Evolutionary conservation across 2,113 vertebrate species (phyloP), one percentile per base, ranked within the genome.

Genomic region (Vimba vimba): DNA sequence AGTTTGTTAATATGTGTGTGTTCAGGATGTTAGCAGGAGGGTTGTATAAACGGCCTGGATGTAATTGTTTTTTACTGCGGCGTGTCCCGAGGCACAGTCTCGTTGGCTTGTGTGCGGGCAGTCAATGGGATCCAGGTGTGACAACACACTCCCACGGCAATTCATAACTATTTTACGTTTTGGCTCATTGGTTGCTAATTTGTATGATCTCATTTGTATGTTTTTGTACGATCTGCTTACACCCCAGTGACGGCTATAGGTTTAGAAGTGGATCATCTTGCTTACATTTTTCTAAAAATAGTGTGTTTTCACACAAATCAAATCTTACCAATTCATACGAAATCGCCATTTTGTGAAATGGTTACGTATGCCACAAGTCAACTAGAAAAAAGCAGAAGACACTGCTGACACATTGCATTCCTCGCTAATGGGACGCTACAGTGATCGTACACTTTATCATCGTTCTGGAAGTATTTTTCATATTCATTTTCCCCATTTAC

Each of bases 31-130:
- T 74, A 80, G 30, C 62, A 11, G 85, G 80, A 62, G 83, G 84
- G 69, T 71, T 57, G 57, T 84, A 39, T 84, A 80, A 88, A 88
- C 21, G 43, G 55, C 62, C 87, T 89, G 89, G 86, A 77, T 91
- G 81, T 90, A 88, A 88, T 87, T 88, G 86, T 89, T 87, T 91
- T 90, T 90, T 85, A 89, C 87, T 87, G 88, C 84, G 79, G 85
- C 86, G 39, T 73, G 79, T 89, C 87, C 86, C 86, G 85, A 89
- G 87, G 85, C 79, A 71, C 83, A 52, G 79, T 81, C 87, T 87
- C 7, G 36, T 55, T 89, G 84, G 88, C 85, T 69, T 80, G 85
- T 55, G 43, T 74, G 76, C 80, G 82, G 78, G 68, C 43, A 89
- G 87, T 84, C 88, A 88, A 88, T 91, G 82, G 86, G 87, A 88